A percentile compares a stretch with the other conserved stretches of the same genome.
Evolutionary conservation across 2,888 invertebrate genomes (phyloP).

Genomic region (Pachymerium ferrugineum): DNA sequence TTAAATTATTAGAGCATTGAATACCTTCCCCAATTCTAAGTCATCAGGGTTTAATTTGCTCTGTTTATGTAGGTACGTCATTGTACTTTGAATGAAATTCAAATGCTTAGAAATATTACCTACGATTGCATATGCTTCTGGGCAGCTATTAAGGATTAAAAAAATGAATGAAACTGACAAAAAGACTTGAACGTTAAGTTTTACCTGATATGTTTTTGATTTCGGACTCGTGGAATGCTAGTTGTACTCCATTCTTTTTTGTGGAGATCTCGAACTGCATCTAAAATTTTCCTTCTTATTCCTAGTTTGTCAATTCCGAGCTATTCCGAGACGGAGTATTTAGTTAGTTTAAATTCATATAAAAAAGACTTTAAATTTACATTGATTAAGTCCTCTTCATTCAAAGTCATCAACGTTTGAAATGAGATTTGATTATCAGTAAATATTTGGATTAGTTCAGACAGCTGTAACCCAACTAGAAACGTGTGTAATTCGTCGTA

Average conservation of each 20-base stretch:
- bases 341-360: neutral
- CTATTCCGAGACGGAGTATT: conserved; percentile 37
- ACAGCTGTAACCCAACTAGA: conserved; percentile 47
- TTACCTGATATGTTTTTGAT: conserved; percentile 44
- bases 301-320: conserved; percentile 47
- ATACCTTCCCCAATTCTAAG: conserved; percentile 41
- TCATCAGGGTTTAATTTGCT: conserved; percentile 44
- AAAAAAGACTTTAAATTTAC: conserved; percentile 38
- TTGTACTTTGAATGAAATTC: conserved; percentile 46
- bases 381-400: conserved; percentile 47
- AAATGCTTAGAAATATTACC: conserved; percentile 48
- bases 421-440: conserved; percentile 46
- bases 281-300: conserved; percentile 47
- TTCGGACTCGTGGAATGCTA: conserved; percentile 43
- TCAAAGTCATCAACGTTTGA: conserved; percentile 45
- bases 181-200: conserved; percentile 27
- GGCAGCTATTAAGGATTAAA: conserved; percentile 43
- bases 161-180: neutral
- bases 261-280: conserved; percentile 47
- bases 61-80: conserved; percentile 47
- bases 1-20: neutral
- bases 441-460: conserved; percentile 44
- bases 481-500: conserved; percentile 47
- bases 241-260: conserved; percentile 48
- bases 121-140: conserved; percentile 48